Conservation (phyloP, 2,113 vertebrate genomes). For the Anthoscopus minutus region DNA sequence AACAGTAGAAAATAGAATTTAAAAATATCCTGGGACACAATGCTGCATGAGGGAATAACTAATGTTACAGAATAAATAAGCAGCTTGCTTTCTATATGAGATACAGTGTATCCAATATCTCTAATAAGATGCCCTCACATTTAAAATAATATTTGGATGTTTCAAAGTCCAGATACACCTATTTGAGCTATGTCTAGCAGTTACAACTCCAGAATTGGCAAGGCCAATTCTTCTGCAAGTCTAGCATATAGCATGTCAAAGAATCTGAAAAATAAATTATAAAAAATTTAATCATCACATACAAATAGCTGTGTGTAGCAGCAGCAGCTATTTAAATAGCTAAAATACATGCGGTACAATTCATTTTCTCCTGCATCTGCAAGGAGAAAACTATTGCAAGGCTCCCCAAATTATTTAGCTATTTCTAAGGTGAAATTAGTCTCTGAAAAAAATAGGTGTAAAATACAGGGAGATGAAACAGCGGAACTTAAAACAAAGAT, state of each 20-base stretch:
- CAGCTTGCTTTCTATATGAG: neutral
- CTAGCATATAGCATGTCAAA: neutral
- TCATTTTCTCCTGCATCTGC: neutral
- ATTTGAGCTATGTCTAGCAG: neutral
- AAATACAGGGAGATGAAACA: neutral
- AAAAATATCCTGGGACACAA: constrained; percentile 16
- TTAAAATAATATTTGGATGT: neutral
- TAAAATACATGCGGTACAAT: neutral
- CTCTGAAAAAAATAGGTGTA: neutral
- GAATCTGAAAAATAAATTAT: neutral
- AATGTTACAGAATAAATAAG: constrained; percentile 13
- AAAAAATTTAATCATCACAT: neutral
- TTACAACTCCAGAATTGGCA: neutral
- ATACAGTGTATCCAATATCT: neutral
- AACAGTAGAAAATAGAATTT: constrained; percentile 26
- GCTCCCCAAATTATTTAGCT: neutral
- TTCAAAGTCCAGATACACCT: neutral
- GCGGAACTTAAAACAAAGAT: neutral
- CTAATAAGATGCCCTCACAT: neutral
- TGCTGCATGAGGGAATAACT: neutral
- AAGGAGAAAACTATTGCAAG: neutral
- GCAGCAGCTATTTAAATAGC: neutral
- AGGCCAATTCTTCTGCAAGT: neutral
- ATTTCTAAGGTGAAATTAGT: neutral
- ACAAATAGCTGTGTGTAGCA: neutral